A percentile compares a stretch with the other conserved stretches of the same genome.
These are phyloP conservation scores for Hormaphis cornu DNA, from an alignment of 1,140 invertebrate genomes.

Conservation along the genomic window DNA sequence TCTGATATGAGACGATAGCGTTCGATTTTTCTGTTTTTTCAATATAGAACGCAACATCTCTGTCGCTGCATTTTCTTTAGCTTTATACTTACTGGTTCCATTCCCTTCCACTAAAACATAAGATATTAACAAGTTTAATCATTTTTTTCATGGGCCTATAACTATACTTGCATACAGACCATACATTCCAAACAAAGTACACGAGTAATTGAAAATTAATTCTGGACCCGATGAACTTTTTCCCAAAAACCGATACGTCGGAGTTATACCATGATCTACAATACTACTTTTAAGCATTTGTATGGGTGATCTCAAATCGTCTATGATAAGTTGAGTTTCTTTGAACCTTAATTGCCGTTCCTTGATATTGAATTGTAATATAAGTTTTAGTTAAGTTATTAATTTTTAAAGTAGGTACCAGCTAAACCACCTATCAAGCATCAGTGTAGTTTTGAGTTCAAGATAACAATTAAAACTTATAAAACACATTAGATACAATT, in stretches of 20 bases:
- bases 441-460: no score
- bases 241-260: not conserved
- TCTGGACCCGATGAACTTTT: not conserved
- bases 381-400: no score
- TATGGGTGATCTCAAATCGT: conserved; percentile 1
- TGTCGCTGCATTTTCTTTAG: not conserved
- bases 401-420: no score
- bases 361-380: not conserved
- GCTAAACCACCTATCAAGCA: no score
- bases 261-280: not conserved
- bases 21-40: not conserved
- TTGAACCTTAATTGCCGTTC: not conserved
- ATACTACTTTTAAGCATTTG: not conserved
- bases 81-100: not conserved
- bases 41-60: not conserved
- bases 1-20: conserved; percentile 7
- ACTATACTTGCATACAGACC: not conserved
- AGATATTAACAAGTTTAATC: not conserved
- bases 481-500: no score
- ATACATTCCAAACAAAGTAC: conserved; percentile 18
- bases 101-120: not conserved
- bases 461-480: no score
- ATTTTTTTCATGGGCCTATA: not conserved
- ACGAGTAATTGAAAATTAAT: not conserved
- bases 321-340: not conserved